Conservation (phyloP, 2,797 vertebrate species). For the Lacerta viridis region DNA sequence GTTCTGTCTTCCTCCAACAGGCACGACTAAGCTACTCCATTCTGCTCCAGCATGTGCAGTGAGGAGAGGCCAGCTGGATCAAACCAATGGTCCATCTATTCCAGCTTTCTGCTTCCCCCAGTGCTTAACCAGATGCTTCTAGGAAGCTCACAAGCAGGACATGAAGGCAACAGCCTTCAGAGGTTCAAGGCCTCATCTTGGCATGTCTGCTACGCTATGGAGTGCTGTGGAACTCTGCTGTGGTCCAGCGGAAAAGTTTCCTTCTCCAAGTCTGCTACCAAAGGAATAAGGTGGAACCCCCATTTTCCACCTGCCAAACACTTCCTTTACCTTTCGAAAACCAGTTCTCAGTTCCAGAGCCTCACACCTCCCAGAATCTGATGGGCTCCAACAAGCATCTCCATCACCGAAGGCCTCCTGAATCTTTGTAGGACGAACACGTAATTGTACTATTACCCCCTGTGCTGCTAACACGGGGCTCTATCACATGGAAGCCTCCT, state of each 20-base stretch:
- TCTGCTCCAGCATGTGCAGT: not conserved
- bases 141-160: not conserved
- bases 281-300: no score
- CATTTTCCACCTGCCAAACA: not conserved
- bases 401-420: not conserved
- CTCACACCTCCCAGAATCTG: not conserved
- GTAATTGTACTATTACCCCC: not conserved
- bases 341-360: not conserved
- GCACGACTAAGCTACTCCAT: not conserved
- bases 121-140: not conserved
- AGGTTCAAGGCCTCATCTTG: not conserved
- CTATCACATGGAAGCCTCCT: no score
- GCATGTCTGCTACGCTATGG: not conserved
- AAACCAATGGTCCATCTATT: no score
- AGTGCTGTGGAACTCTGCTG: not conserved
- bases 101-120: not conserved
- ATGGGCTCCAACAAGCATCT: not conserved
- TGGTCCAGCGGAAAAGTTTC: not conserved
- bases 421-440: not conserved
- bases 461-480: no score
- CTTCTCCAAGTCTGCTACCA: not conserved
- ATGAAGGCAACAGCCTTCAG: not conserved
- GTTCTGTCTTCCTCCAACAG: not conserved
- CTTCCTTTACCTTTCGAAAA: not conserved
- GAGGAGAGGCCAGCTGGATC: not conserved